phyloP scores from a whole-genome alignment of 2,113 vertebrate species.

The Xiphophorus maculatus region DNA sequence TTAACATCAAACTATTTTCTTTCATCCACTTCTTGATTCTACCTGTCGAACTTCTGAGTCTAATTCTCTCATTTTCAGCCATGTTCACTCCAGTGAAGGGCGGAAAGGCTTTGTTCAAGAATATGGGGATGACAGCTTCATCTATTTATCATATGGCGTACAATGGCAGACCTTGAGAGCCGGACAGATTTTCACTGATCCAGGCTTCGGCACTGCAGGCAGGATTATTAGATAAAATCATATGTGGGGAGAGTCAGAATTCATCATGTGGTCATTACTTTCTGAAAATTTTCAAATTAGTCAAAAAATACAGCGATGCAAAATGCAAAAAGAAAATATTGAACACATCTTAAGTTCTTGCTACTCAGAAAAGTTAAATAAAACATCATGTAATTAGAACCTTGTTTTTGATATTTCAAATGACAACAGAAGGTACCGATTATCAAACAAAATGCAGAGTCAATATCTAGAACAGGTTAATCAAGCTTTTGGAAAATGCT shows the following conservation, averaged over 20 bases:
- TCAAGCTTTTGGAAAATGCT: too few relatives aligned
- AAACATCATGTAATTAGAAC: background rate
- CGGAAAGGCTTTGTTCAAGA: slow-evolving; percentile 27
- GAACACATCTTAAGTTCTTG: background rate
- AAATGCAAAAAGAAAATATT: background rate
- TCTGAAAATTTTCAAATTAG: background rate
- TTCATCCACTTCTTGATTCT: slow-evolving; percentile 6
- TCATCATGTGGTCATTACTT: slow-evolving; percentile 8
- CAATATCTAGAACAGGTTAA: too few relatives aligned
- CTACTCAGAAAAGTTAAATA: too few relatives aligned
- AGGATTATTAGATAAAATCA: slow-evolving; percentile 48
- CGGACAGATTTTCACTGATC: slow-evolving; percentile 39
- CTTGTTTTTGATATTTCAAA: background rate
- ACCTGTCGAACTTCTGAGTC: background rate
- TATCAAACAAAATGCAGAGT: background rate
- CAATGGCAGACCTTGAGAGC: slow-evolving; percentile 59
- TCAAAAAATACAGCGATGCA: background rate
- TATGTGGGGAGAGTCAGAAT: slow-evolving; percentile 36
- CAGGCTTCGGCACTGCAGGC: slow-evolving; percentile 3
- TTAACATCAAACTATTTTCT: slow-evolving; percentile 3
- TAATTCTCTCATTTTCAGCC: slow-evolving; percentile 31
- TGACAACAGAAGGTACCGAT: background rate
- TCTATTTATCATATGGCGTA: slow-evolving; percentile 53
- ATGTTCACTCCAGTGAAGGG: slow-evolving; percentile 33
- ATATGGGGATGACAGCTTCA: slow-evolving; percentile 49